A percentile compares a stretch with the other conserved stretches of the same genome.
Evolutionary conservation across 2,113 vertebrate species (phyloP).

Genomic region (Paralichthys olivaceus): DNA sequence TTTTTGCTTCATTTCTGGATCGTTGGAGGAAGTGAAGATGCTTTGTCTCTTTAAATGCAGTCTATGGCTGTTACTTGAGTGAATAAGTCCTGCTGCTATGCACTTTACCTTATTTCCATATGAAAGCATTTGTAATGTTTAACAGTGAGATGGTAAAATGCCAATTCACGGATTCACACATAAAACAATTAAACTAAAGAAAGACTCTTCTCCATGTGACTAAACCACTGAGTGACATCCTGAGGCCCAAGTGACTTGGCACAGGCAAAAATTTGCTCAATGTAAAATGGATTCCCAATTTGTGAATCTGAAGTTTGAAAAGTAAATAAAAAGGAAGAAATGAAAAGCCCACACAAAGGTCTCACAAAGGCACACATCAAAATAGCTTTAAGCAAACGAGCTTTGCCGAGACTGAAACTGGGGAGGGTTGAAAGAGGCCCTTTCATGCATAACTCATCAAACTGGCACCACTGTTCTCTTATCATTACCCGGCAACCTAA

Average conservation of each 20-base stretch:
- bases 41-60: too few species aligned
- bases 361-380: slow-evolving; percentile 70
- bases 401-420: slow-evolving; percentile 54
- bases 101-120: too few species aligned
- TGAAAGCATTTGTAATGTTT: too few species aligned
- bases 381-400: slow-evolving; percentile 69
- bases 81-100: too few species aligned
- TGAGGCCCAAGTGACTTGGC: background rate
- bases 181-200: slow-evolving; percentile 22
- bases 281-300: slow-evolving; percentile 57
- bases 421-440: slow-evolving; percentile 68
- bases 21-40: too few species aligned
- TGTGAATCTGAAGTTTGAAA: slow-evolving; percentile 61
- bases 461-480: slow-evolving; percentile 72
- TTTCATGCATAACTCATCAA: slow-evolving; percentile 81
- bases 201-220: background rate
- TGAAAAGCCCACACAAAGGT: slow-evolving; percentile 67
- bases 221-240: slow-evolving; percentile 22
- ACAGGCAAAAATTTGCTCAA: slow-evolving; percentile 22
- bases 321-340: slow-evolving; percentile 53
- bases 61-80: too few species aligned
- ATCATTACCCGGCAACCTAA: slow-evolving; percentile 76
- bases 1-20: too few species aligned
- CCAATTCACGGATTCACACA: background rate
- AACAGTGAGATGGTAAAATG: too few species aligned